Base-by-base conservation (phyloP, 2,797 vertebrate species). In the Manis javanica region DNA sequence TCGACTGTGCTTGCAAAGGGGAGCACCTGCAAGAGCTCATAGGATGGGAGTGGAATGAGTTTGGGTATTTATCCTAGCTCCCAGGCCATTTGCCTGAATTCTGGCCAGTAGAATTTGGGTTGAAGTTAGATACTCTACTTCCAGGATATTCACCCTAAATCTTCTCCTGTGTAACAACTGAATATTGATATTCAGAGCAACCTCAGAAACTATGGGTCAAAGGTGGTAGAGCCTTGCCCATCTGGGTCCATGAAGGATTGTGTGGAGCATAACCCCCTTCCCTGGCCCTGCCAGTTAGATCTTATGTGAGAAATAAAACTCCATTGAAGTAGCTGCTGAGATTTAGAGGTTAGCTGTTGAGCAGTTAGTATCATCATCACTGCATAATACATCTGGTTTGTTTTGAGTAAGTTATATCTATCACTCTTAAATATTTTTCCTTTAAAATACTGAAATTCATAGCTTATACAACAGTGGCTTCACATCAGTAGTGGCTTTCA, bases 381-480 rank as follows among this genome's bases (percentile, higher is more conserved):
- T 59, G 57, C 14, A n/a, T 2, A 77, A 13, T 71, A 12, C 7
- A 71, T 88, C 49, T 87, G 9, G 15, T 69, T 87, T 66, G 46
- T 55, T 87, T 71, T 74, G 37, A 89, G 29, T 91, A 61, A 69
- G 24, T 83, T 74, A 79, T 12, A 53, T 74, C 42, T 90, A n/a
- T 90, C 11, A 84, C n/a, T 49, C n/a, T 72, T 31, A 39, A 39
- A 39, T 39, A 46, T 46, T 46, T 88, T 91, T 89, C 39, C 31
- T 89, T 71, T 77, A 79, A 85, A 90, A 88, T 75, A 78, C 55
- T 87, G 29, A 84, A 87, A 93, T 74, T 68, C 18, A 81, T 31
- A 55, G 37, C 26, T 87, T 24, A 12, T 14, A 29, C 1, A 51
- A 46, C 9, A 66, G 46, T 21, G 19, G 7, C 39, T 61, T n/a